Evolutionary conservation across 2,888 invertebrate genomes (phyloP).

Genomic region (Caenorhabditis sp.): DNA sequence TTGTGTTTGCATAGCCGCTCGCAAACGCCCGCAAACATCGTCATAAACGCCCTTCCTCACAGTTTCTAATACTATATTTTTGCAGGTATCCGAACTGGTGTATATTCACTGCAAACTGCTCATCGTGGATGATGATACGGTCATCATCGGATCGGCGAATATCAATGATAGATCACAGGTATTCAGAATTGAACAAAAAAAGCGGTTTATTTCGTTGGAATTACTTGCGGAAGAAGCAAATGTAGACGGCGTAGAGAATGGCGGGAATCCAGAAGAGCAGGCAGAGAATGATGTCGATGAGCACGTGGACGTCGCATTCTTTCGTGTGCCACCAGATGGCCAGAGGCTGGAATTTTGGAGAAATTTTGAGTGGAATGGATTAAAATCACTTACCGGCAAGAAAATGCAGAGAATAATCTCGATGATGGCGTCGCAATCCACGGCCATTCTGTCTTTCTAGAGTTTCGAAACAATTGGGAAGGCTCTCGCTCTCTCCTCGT

Average conservation of each 20-base stretch:
- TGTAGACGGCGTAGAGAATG: slow-evolving; percentile 59
- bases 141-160: slow-evolving; percentile 97
- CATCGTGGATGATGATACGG: slow-evolving; percentile 91
- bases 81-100: slow-evolving; percentile 89
- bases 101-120: slow-evolving; percentile 97
- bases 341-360: slow-evolving; percentile 53
- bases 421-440: slow-evolving; percentile 48
- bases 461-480: background rate
- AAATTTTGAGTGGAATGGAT: background rate
- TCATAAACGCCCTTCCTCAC: slow-evolving; percentile 10
- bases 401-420: slow-evolving; percentile 59
- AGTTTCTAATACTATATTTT: background rate
- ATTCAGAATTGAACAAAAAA: background rate
- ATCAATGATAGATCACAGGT: slow-evolving; percentile 96
- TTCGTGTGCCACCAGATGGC: slow-evolving; percentile 62
- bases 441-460: too few relatives aligned
- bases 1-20: slow-evolving; percentile 17
- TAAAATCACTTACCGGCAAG: slow-evolving; percentile 50
- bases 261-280: slow-evolving; percentile 63
- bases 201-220: background rate
- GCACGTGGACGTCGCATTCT: slow-evolving; percentile 53
- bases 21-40: slow-evolving; percentile 1
- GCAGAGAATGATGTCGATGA: slow-evolving; percentile 59
- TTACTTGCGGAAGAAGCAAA: slow-evolving; percentile 52
- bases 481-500: background rate